Percentiles rank a stretch among this genome's conserved stretches.
phyloP scores from a whole-genome alignment of 2,888 invertebrate species.

The Hanleya hanleyi region DNA sequence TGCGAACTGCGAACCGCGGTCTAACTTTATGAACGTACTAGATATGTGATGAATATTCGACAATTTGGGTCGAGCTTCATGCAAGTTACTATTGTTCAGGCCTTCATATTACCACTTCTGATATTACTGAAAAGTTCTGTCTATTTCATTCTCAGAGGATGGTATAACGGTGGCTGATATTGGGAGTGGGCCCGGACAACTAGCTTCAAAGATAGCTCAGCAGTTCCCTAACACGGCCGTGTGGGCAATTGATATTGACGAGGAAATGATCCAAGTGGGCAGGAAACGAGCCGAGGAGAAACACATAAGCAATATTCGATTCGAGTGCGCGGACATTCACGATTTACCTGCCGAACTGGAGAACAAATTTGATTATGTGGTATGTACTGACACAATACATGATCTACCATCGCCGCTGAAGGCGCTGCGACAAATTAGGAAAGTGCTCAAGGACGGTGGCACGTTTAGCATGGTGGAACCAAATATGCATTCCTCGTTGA shows the following conservation, averaged over 20 bases:
- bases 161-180: conserved; percentile 6
- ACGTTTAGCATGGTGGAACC: conserved; percentile 27
- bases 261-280: neutral
- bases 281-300: neutral
- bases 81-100: too few species aligned
- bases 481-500: conserved; percentile 16
- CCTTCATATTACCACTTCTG: too few species aligned
- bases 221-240: neutral
- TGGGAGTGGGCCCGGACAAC: neutral
- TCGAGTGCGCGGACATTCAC: conserved; percentile 27
- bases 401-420: conserved; percentile 35
- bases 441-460: conserved; percentile 29
- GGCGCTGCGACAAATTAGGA: conserved; percentile 25
- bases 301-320: conserved; percentile 17
- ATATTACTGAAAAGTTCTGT: too few species aligned
- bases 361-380: conserved; percentile 24
- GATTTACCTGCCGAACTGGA: conserved; percentile 16
- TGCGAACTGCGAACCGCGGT: too few species aligned
- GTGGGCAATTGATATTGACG: neutral
- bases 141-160: neutral
- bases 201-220: neutral
- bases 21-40: too few species aligned
- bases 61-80: too few species aligned
- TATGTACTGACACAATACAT: conserved; percentile 28
- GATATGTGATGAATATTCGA: too few species aligned